A percentile compares a stretch with the other conserved stretches of the same genome.
phyloP scores from a whole-genome alignment of 1,140 invertebrate species.

The Diabrotica virgifera region DNA sequence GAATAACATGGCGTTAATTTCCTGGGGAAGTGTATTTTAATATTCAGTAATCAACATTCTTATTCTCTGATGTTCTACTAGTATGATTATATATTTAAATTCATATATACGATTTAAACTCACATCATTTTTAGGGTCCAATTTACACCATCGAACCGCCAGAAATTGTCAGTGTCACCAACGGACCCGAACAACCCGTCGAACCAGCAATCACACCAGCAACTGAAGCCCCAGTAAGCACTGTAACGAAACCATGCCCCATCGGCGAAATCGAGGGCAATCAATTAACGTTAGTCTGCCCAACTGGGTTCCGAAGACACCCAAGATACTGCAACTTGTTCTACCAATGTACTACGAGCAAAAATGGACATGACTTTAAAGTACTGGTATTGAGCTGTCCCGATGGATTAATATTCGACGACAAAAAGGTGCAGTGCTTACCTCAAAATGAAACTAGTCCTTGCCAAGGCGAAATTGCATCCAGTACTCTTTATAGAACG shows the following conservation, averaged over 20 bases:
- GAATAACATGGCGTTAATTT: no score
- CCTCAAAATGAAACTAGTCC: conserved; percentile 56
- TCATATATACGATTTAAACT: no score
- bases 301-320: conserved; percentile 77
- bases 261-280: conserved; percentile 54
- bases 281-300: conserved; percentile 70
- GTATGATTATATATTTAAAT: no score
- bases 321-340: conserved; percentile 80
- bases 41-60: no score
- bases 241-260: conserved; percentile 30
- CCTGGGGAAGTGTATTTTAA: no score
- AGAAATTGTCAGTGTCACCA: no score
- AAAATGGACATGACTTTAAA: conserved; percentile 64
- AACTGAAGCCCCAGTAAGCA: no score
- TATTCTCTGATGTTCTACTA: no score
- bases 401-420: conserved; percentile 72
- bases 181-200: no score
- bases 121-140: no score
- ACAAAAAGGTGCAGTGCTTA: conserved; percentile 68
- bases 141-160: no score
- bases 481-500: conserved; percentile 54
- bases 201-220: no score
- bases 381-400: conserved; percentile 72
- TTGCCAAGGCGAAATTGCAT: conserved; percentile 56
- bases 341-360: conserved; percentile 72